These are phyloP conservation scores for Caerostris extrusa DNA, from an alignment of 1,140 invertebrate genomes.

Conservation along the genomic window DNA sequence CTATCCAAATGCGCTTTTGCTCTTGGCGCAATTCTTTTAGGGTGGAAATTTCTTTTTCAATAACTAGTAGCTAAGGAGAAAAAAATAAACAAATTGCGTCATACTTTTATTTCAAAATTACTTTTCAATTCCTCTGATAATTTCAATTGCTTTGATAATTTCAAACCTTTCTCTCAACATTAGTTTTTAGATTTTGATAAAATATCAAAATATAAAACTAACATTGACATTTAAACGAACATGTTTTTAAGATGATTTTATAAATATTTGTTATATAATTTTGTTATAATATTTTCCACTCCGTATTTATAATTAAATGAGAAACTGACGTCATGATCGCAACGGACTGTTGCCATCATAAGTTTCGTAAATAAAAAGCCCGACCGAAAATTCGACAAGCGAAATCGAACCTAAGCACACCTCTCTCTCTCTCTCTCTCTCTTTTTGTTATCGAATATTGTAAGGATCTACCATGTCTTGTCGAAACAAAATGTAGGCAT, in stretches of 20 bases:
- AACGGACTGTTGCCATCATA: no score
- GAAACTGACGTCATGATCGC: no score
- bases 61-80: conserved; percentile 20
- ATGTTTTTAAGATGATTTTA: background rate
- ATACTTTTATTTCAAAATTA: background rate
- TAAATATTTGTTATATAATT: no score
- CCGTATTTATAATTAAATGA: no score
- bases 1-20: conserved; percentile 47
- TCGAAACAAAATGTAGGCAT: no score
- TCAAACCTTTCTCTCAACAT: background rate
- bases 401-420: no score
- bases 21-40: background rate
- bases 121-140: background rate
- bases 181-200: background rate
- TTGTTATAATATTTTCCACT: no score
- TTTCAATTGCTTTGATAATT: background rate
- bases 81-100: background rate
- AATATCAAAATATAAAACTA: background rate
- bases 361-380: no score
- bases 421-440: no score
- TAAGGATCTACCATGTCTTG: no score
- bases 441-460: no score
- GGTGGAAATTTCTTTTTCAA: background rate
- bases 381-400: no score
- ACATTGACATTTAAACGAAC: background rate